Base-by-base conservation (phyloP, 2,113 vertebrate species). In the Asarcornis scutulata region DNA sequence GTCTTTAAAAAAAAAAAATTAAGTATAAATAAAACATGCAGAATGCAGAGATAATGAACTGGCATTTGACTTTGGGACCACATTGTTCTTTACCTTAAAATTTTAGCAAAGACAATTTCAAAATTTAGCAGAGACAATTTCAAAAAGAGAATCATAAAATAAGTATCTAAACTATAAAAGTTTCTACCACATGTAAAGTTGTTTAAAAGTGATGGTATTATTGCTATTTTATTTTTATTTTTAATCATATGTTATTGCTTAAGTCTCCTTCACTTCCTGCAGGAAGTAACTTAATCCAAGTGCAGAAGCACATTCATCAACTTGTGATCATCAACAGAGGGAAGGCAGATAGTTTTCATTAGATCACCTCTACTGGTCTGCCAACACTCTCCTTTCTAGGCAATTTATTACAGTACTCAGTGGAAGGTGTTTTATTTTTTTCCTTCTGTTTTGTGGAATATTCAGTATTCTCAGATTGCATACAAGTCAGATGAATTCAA, bases 131-230 rank as follows among this genome's bases (percentile, higher is more conserved):
- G 1, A 53, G 13, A 13, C 32, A 44, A 60, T 77, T 86, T 52
- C 32, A 58, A 13, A 64, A 74, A 48, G 20, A 48, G 46, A 64
- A 25, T 67, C 15, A 34, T 69, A 73, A 66, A 48, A 44, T 40
- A 3, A 25, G 1, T 20, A 27, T 53, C 18, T 74, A 62, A 76
- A 17, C 1, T 50, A 36, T 56, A 40, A 20, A 79, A 79, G 6
- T 34, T 48, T 4, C 59, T 69, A 23, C 3, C 7, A 38, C 3
- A 21, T 8, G 48, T 26, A 31, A 17, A 56, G 58, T 58, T 79
- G 2, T 67, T 62, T 80, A 2, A 53, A 89, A 83, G 0, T 1
- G 4, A 0, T 8, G 22, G 5, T 0, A 22, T 79, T 59, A 48
- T 26, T 59, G 9, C 2, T 27, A 18, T 26, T 68, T 66, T 59